phyloP scores from a whole-genome alignment of 2,113 vertebrate genomes.

The Phyllostomus hastatus region DNA sequence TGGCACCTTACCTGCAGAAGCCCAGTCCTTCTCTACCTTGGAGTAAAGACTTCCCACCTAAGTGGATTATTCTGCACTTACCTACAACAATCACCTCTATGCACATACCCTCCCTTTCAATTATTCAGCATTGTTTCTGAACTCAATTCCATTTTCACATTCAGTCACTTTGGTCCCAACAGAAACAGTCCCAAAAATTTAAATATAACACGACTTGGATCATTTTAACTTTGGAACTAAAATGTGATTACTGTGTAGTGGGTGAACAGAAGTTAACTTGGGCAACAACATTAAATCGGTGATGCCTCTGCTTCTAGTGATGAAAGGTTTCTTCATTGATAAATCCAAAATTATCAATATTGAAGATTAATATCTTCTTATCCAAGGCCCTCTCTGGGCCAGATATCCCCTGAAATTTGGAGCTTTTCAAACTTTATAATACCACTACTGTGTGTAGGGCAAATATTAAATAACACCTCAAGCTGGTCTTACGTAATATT shows the following conservation, averaged over 20 bases:
- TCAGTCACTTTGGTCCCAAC: background rate
- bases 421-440: background rate
- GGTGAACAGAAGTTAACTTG: background rate
- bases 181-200: background rate
- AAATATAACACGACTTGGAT: background rate
- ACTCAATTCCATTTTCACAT: background rate
- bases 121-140: background rate
- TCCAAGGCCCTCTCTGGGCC: background rate
- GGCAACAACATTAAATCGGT: background rate
- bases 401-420: background rate
- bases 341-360: background rate
- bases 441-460: background rate
- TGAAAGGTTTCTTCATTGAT: background rate
- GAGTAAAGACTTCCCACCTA: background rate
- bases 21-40: background rate
- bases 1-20: background rate
- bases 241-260: background rate
- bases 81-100: background rate
- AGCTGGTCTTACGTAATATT: background rate
- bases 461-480: background rate
- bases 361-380: background rate
- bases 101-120: background rate
- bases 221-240: constrained; percentile 24
- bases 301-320: background rate
- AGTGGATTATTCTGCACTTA: background rate